Evolutionary conservation across 2,888 invertebrate species (phyloP).

Genomic region (Andricus quercusramuli): DNA sequence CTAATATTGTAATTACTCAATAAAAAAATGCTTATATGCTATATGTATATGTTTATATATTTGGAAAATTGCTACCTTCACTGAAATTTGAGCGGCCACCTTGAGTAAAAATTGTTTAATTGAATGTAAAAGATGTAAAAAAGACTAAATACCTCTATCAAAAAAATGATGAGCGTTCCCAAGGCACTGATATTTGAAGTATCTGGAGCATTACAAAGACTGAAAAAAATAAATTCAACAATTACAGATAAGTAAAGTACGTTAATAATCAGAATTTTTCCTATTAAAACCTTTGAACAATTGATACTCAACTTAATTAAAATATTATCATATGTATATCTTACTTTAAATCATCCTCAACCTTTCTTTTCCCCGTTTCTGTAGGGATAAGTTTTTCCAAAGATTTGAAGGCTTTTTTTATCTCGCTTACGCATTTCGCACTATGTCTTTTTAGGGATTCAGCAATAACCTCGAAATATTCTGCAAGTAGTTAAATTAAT

Average conservation of each 20-base stretch:
- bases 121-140: not conserved
- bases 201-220: conserved; percentile 71
- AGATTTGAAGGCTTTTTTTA: conserved; percentile 76
- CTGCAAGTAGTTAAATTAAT: conserved; percentile 70
- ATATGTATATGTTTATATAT: too few species aligned
- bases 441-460: conserved; percentile 79
- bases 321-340: conserved; percentile 44
- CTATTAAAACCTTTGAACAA: too few species aligned
- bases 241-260: not conserved
- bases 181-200: conserved; percentile 65
- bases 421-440: conserved; percentile 76
- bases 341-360: conserved; percentile 80
- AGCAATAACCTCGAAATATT: conserved; percentile 81
- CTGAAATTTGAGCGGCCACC: too few species aligned
- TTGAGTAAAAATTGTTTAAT: too few species aligned
- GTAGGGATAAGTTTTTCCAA: conserved; percentile 72
- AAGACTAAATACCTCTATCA: conserved; percentile 62
- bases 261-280: too few species aligned
- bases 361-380: conserved; percentile 67
- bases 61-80: too few species aligned
- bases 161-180: conserved; percentile 76
- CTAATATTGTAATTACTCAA: too few species aligned
- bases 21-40: too few species aligned
- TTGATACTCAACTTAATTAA: too few species aligned
- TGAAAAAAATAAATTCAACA: conserved; percentile 54